Evolutionary conservation across 2,113 vertebrate genomes (phyloP).

Genomic region (Todiramphus saurophagus): DNA sequence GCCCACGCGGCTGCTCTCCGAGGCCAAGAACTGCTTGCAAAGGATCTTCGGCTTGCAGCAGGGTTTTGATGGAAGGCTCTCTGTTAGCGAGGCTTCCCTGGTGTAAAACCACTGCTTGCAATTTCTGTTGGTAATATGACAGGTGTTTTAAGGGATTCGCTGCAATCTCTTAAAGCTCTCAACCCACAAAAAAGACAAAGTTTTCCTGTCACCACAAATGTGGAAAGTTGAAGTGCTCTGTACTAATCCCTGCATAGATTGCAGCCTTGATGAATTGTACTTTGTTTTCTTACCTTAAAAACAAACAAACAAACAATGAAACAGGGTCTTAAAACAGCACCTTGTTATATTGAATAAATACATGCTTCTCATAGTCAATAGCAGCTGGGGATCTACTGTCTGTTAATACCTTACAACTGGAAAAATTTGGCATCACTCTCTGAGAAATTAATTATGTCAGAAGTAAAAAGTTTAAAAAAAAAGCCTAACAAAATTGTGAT

Average conservation of each 20-base stretch:
- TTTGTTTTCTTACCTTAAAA: neutral
- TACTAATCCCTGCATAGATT: neutral
- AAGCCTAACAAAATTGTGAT: neutral
- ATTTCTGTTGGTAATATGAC: neutral
- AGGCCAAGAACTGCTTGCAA: fast-evolving
- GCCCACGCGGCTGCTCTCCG: neutral
- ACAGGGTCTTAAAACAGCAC: neutral
- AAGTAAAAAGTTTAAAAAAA: neutral
- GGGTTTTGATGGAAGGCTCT: neutral
- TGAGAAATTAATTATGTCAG: neutral
- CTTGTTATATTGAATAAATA: neutral
- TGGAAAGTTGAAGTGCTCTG: neutral
- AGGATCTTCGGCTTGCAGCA: neutral
- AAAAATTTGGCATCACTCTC: neutral
- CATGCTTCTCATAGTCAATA: neutral
- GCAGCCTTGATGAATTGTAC: neutral
- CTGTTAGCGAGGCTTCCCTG: neutral
- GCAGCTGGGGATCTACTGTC: neutral
- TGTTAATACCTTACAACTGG: neutral
- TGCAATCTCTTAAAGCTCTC: neutral
- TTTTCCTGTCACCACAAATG: neutral
- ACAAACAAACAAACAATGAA: neutral
- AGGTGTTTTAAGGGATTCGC: neutral
- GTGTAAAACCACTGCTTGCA: neutral
- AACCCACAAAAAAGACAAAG: neutral